A percentile compares a stretch with the other conserved stretches of the same genome.
These are phyloP conservation scores for Dilophus febrilis DNA, from an alignment of 2,888 invertebrate species.

Conservation along the genomic window DNA sequence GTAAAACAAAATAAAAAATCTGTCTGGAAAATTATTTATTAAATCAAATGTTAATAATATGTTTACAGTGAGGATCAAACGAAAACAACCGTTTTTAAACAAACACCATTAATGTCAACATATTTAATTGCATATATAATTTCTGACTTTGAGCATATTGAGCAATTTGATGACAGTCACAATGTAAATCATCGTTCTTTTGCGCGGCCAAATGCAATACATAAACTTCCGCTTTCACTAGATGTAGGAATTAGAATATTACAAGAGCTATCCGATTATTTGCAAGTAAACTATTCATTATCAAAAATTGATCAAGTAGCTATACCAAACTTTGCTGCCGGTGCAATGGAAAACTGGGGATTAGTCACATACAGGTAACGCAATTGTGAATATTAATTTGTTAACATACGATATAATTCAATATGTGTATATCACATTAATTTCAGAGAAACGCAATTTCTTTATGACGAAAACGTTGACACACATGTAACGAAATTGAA, in stretches of 20 bases:
- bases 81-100: slow-evolving; percentile 22
- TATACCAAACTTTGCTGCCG: slow-evolving; percentile 63
- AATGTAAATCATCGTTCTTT: slow-evolving; percentile 43
- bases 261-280: slow-evolving; percentile 69
- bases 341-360: slow-evolving; percentile 67
- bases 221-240: slow-evolving; percentile 57
- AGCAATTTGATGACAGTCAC: slow-evolving; percentile 27
- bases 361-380: slow-evolving; percentile 45
- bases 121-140: slow-evolving; percentile 75
- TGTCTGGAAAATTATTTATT: too few species aligned
- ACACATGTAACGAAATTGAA: too few species aligned
- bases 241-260: slow-evolving; percentile 54
- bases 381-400: too few species aligned
- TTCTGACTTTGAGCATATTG: slow-evolving; percentile 50
- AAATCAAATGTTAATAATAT: too few species aligned
- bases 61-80: slow-evolving; percentile 17
- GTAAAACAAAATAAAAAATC: too few species aligned
- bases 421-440: too few species aligned
- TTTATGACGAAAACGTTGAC: too few species aligned
- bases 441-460: too few species aligned
- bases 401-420: too few species aligned
- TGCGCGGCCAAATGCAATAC: slow-evolving; percentile 49
- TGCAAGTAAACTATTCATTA: slow-evolving; percentile 58
- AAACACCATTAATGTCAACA: slow-evolving; percentile 68
- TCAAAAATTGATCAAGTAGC: slow-evolving; percentile 57